Conservation (phyloP, 37 sponge, comb jelly and placozoan genomes). For the Hexactinellida sp. region DNA sequence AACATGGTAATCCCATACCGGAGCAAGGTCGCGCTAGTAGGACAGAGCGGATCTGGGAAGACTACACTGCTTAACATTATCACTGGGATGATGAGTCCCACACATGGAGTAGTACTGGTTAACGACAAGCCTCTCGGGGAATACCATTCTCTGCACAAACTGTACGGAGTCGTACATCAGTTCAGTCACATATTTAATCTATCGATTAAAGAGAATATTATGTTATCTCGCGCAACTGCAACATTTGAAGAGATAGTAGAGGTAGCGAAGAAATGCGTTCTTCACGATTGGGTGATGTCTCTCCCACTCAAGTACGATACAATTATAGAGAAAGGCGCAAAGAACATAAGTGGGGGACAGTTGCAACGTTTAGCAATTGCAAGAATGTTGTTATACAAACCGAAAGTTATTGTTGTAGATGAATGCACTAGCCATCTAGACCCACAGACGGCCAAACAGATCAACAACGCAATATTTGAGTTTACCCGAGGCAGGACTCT, state of each 20-base stretch:
- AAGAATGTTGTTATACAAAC: slow-evolving; percentile 27
- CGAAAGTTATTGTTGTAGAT: slow-evolving; percentile 34
- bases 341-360: slow-evolving; percentile 36
- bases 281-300: slow-evolving; percentile 31
- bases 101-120: slow-evolving; percentile 25
- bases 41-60: slow-evolving; percentile 48
- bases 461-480: slow-evolving; percentile 33
- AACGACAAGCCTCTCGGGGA: not conserved
- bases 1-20: slow-evolving; percentile 23
- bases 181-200: slow-evolving; percentile 36
- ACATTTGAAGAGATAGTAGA: slow-evolving; percentile 27
- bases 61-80: slow-evolving; percentile 43
- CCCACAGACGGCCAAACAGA: slow-evolving; percentile 20
- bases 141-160: not conserved
- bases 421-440: slow-evolving; percentile 46
- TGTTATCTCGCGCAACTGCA: slow-evolving; percentile 23
- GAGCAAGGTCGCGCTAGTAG: slow-evolving; percentile 39
- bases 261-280: slow-evolving; percentile 20
- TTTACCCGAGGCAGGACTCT: slow-evolving; percentile 30
- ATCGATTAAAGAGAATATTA: slow-evolving; percentile 36
- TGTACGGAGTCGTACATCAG: slow-evolving; percentile 25
- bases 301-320: slow-evolving; percentile 44
- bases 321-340: slow-evolving; percentile 17
- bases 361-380: slow-evolving; percentile 40
- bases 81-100: slow-evolving; percentile 31